These are phyloP conservation scores for Phocoena phocoena DNA, from an alignment of 2,113 vertebrate genomes.

Conservation along the genomic window DNA sequence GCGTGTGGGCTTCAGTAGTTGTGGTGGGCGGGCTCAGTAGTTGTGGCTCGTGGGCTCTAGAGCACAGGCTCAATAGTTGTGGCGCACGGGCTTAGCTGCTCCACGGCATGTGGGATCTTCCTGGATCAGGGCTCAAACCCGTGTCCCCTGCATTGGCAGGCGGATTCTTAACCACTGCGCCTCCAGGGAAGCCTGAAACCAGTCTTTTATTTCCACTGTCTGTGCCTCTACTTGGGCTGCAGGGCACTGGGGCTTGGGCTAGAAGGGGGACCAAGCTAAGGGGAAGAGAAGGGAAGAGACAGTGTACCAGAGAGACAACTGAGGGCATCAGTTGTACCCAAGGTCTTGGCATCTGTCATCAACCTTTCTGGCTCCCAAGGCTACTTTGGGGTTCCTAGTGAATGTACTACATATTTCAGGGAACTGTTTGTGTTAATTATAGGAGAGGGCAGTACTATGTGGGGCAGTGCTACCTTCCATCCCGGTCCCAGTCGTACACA, in stretches of 20 bases:
- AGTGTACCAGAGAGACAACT: not conserved
- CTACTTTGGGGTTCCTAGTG: not conserved
- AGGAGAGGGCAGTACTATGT: not conserved
- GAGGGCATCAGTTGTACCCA: not conserved
- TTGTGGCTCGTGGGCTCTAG: no score
- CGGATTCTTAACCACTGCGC: no score
- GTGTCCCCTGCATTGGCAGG: no score
- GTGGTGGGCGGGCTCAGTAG: no score
- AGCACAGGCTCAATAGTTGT: no score
- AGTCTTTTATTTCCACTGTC: not conserved
- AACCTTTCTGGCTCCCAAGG: not conserved
- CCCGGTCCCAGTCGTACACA: slow-evolving; percentile 97
- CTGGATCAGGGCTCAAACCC: no score
- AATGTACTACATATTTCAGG: not conserved
- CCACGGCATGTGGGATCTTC: no score
- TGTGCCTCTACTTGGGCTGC: not conserved
- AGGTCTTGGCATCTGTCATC: not conserved
- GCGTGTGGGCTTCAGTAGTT: no score
- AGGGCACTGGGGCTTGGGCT: not conserved
- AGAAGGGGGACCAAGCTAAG: not conserved
- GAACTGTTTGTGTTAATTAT: not conserved
- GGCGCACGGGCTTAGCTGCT: no score
- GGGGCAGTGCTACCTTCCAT: slow-evolving; percentile 91
- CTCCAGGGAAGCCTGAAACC: not conserved
- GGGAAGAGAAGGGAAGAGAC: not conserved